A percentile compares a stretch with the other conserved stretches of the same genome.
These are phyloP conservation scores for Zosterops hypoxanthus DNA, from an alignment of 2,113 vertebrate species.

Conservation along the genomic window DNA sequence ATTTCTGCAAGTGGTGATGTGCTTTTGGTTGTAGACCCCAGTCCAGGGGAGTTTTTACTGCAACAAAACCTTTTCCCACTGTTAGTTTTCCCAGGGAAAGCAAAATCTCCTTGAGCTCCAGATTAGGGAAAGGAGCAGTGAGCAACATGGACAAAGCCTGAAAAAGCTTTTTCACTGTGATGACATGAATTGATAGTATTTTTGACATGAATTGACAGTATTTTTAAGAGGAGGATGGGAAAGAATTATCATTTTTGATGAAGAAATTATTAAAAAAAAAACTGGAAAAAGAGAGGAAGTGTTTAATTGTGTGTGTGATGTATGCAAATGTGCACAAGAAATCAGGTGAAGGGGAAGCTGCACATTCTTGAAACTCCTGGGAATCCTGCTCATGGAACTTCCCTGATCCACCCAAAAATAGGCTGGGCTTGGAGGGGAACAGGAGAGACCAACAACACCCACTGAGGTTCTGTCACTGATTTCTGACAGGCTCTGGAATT, in stretches of 20 bases:
- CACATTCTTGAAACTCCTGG: accelerated
- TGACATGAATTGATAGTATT: not conserved
- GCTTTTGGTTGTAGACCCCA: not conserved
- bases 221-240: not conserved
- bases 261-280: not conserved
- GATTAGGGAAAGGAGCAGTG: not conserved
- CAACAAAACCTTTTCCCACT: not conserved
- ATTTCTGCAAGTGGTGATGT: not conserved
- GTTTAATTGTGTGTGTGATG: not conserved
- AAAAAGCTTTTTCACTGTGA: not conserved
- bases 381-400: not conserved
- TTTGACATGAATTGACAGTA: not conserved
- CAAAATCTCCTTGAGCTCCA: not conserved
- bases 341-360: not conserved
- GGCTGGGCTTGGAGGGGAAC: not conserved
- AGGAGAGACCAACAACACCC: not conserved
- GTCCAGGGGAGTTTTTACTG: not conserved
- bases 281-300: not conserved
- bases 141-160: not conserved
- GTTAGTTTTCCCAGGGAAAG: not conserved
- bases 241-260: not conserved
- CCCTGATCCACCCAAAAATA: not conserved
- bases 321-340: not conserved
- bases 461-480: not conserved
- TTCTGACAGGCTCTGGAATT: not conserved